phyloP scores from a whole-genome alignment of 2,888 invertebrate species.

The Elegia similella region DNA sequence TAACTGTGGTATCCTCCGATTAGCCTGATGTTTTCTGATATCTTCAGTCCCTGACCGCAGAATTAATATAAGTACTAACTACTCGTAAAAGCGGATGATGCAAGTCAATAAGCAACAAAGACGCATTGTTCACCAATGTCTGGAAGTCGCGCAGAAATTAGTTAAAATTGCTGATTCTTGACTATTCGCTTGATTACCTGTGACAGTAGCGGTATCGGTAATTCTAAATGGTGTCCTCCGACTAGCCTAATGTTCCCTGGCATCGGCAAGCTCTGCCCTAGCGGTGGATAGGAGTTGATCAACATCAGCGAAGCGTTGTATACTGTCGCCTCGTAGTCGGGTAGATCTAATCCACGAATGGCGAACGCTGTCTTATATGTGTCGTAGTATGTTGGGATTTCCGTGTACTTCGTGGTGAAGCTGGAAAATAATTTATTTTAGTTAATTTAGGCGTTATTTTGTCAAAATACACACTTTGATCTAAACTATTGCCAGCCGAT shows the following conservation, averaged over 20 bases:
- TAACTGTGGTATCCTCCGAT: too few species aligned
- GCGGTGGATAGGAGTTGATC: conserved; percentile 48
- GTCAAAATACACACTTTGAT: too few species aligned
- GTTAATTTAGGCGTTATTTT: too few species aligned
- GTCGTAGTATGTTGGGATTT: conserved; percentile 42
- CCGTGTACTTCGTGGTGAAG: conserved; percentile 43
- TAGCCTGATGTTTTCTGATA: too few species aligned
- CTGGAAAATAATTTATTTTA: conserved; percentile 28
- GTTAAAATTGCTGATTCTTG: background rate
- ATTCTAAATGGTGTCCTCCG: conserved; percentile 52
- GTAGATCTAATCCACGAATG: conserved; percentile 37
- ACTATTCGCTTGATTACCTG: conserved; percentile 35
- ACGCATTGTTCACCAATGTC: too few species aligned
- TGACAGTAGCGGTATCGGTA: conserved; percentile 32
- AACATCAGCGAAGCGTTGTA: conserved; percentile 48
- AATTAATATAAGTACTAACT: too few species aligned
- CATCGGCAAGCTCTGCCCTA: conserved; percentile 45
- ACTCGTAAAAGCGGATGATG: too few species aligned
- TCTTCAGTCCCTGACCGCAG: too few species aligned
- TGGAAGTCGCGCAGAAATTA: too few species aligned
- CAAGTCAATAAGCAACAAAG: too few species aligned
- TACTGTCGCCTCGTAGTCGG: conserved; percentile 42
- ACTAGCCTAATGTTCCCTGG: conserved; percentile 48
- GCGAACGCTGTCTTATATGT: conserved; percentile 39
- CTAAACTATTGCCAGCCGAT: too few species aligned